Conservation (phyloP, 2,797 vertebrate genomes). For the Acomys russatus region DNA sequence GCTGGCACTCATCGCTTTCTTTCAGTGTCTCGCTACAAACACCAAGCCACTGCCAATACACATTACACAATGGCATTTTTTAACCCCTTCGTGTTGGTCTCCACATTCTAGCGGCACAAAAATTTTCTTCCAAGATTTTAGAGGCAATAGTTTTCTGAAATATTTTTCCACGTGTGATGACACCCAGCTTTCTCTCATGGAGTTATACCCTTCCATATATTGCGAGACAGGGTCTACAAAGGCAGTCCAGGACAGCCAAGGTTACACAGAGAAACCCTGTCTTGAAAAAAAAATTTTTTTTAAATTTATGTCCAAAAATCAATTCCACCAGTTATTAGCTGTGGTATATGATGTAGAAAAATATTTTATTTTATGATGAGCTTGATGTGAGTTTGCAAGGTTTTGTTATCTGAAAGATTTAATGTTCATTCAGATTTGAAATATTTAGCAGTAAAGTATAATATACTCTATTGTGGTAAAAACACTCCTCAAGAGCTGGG, state of each 20-base stretch:
- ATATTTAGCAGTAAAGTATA: not conserved
- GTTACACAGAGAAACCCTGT: too few species aligned
- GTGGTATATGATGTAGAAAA: not conserved
- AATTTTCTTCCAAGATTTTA: conserved; percentile 8
- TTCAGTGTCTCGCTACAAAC: conserved; percentile 8
- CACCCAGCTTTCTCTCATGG: not conserved
- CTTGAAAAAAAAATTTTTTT: not conserved
- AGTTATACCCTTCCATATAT: not conserved
- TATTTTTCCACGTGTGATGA: conserved; percentile 19
- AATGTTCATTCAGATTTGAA: not conserved
- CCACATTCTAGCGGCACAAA: not conserved
- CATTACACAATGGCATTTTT: not conserved
- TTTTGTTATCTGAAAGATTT: not conserved
- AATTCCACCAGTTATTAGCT: not conserved
- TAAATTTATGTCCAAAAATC: not conserved
- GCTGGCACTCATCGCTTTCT: conserved; percentile 2
- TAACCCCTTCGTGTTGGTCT: not conserved
- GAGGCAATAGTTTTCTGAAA: not conserved
- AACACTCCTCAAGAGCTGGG: not conserved
- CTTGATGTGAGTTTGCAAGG: not conserved
- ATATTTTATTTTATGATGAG: not conserved
- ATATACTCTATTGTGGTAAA: not conserved
- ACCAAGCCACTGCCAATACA: conserved; percentile 12
- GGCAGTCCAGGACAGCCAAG: not conserved
- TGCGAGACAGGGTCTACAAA: not conserved